These are phyloP conservation scores for Axinella damicornis DNA, from an alignment of 37 sponge, comb jelly and placozoan genomes.

Conservation along the genomic window DNA sequence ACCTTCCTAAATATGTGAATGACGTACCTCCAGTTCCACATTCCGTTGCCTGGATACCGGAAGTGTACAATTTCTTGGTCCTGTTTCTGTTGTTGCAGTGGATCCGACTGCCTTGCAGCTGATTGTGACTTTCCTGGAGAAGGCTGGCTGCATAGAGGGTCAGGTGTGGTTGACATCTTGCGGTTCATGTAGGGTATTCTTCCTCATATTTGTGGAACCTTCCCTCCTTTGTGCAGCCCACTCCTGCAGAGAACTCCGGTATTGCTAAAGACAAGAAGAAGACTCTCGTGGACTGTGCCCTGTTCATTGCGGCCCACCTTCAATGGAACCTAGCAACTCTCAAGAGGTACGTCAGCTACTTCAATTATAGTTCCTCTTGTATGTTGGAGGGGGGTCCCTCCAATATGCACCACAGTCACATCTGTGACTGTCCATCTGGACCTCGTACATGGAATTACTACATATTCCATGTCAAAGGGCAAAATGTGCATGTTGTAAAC, in stretches of 20 bases:
- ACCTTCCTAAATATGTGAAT: too few relatives aligned
- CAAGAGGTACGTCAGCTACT: slow-evolving; percentile 45
- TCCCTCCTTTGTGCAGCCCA: not conserved
- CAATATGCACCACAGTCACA: too few relatives aligned
- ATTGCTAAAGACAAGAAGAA: slow-evolving; percentile 33
- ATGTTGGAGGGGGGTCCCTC: too few relatives aligned
- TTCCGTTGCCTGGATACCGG: not conserved
- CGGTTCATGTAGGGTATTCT: not conserved
- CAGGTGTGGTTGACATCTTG: too few relatives aligned
- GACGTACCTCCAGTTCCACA: too few relatives aligned
- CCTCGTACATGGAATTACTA: too few relatives aligned
- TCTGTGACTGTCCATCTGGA: too few relatives aligned
- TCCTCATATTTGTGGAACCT: not conserved
- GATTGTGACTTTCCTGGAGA: slow-evolving; percentile 79
- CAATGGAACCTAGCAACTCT: slow-evolving; percentile 59
- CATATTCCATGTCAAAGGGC: too few relatives aligned
- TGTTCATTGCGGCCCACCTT: slow-evolving; percentile 57
- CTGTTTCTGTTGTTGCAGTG: slow-evolving; percentile 18
- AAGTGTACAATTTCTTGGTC: not conserved
- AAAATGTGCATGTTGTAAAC: too few relatives aligned
- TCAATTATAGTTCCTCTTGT: too few relatives aligned
- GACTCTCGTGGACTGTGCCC: slow-evolving; percentile 62
- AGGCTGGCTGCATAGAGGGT: slow-evolving; percentile 61
- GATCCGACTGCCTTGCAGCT: slow-evolving; percentile 69
- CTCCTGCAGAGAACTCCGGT: too few relatives aligned